These are phyloP conservation scores for Psophia crepitans DNA, from an alignment of 2,113 vertebrate species.

Conservation along the genomic window DNA sequence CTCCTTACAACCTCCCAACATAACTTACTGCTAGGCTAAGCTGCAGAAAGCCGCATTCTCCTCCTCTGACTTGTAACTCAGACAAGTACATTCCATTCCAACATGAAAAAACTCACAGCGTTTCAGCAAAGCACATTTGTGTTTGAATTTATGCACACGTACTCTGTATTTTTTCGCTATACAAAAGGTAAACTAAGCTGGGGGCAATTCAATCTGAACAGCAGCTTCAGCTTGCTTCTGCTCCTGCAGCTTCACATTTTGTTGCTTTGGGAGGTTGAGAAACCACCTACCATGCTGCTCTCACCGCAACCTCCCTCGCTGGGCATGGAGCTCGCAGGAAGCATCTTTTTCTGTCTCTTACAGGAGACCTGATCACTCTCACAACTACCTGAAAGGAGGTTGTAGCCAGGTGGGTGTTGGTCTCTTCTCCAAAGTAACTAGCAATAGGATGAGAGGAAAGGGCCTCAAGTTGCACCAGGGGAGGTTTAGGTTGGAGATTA, in stretches of 20 bases:
- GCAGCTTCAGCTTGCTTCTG: not conserved
- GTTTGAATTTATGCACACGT: not conserved
- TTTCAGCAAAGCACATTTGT: not conserved
- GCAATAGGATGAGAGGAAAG: no score
- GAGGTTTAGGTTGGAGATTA: no score
- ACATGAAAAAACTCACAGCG: not conserved
- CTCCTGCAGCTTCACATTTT: no score
- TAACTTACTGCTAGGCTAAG: no score
- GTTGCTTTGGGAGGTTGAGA: not conserved
- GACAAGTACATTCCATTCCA: rapidly evolving
- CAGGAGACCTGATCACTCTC: no score
- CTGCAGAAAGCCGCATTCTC: not conserved
- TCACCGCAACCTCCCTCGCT: rapidly evolving
- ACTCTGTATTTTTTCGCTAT: no score
- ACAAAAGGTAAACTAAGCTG: not conserved
- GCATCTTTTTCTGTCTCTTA: no score
- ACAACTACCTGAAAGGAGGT: no score
- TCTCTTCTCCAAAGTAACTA: no score
- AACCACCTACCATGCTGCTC: not conserved
- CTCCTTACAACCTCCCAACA: rapidly evolving
- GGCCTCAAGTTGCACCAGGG: no score
- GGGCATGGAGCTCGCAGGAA: rapidly evolving
- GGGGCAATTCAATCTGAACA: not conserved
- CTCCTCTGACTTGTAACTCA: not conserved
- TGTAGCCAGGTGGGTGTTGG: no score